Conservation (phyloP, 2,888 invertebrate species). For the Celastrina argiolus region DNA sequence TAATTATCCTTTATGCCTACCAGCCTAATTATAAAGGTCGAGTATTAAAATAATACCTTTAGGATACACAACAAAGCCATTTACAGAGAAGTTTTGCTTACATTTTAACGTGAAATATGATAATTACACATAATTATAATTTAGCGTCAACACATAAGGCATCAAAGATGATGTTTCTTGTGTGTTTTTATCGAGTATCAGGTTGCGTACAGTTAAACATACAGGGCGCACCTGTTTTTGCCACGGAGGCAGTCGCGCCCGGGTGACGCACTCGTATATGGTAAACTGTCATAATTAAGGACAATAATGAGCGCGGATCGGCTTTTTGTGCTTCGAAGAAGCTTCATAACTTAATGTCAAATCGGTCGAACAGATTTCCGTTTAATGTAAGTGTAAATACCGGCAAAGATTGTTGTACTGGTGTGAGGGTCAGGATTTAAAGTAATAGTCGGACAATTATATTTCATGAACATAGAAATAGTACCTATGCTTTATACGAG, state of each 20-base stretch:
- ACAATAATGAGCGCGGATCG: slow-evolving; percentile 64
- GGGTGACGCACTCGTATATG: slow-evolving; percentile 68
- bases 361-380: slow-evolving; percentile 32
- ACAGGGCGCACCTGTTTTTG: slow-evolving; percentile 57
- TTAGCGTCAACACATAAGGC: slow-evolving; percentile 12
- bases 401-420: neutral
- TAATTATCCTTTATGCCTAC: neutral
- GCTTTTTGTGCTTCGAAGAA: slow-evolving; percentile 63
- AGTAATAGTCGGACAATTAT: neutral
- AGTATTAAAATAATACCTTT: neutral
- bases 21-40: neutral
- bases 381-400: neutral
- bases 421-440: too few species aligned
- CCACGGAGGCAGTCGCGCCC: slow-evolving; percentile 47
- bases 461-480: too few species aligned
- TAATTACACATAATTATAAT: slow-evolving; percentile 16
- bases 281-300: slow-evolving; percentile 76
- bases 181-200: slow-evolving; percentile 54
- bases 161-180: slow-evolving; percentile 43
- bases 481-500: too few species aligned
- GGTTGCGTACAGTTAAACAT: slow-evolving; percentile 55
- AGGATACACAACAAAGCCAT: neutral
- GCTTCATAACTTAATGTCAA: slow-evolving; percentile 68
- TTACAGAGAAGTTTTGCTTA: neutral
- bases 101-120: neutral